Base-by-base conservation (phyloP, 2,888 invertebrate genomes). In the Papilio demoleus region DNA sequence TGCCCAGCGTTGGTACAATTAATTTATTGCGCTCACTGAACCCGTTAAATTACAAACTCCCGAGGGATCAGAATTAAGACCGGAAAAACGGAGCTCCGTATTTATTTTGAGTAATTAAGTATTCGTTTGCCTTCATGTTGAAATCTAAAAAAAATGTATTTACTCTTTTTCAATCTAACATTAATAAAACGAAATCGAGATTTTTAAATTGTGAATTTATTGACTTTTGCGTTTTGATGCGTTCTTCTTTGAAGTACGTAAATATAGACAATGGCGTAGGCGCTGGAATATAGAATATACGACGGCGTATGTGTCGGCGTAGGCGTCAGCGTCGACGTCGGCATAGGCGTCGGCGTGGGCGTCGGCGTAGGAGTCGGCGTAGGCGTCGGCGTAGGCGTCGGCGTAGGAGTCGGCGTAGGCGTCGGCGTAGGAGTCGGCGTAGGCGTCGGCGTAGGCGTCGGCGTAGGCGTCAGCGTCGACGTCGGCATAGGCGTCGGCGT, bases 41-140 rank as follows among this genome's bases (percentile, higher is more conserved):
- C 42, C 17, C 27, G 61, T 42, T 61, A 42, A 42, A 40, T 61
- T 61, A 61, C 50, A 50, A 47, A 47, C 22, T 47, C 47, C 24
- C 24, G 22, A 22, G 24, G 24, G 47, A 47, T 22, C 50, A 50
- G 50, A 50, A 24, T 50, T 24, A 50, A 50, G 50, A 50, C 22
- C 22, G 22, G 50, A 22, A 50, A 50, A 50, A 24, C 50, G 50
- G 50, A 50, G 24, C 22, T 50, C 5, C 22, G 22, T 24, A 50
- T 50, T 50, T 50, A 50, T 50, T 50, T 14, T 50, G 22, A 24
- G 22, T 50, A 50, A 50, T 50, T 50, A 50, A 50, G 50, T 22
- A 50, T 50, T 50, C 50, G 22, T 50, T 50, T 50, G 24, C 50
- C 14, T 50, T 22, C 22, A 50, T 24, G 22, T 14, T 14, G 50